Evolutionary conservation across 2,113 vertebrate species (phyloP), one percentile per base, ranked within the genome.

Genomic region (Camelus dromedarius): DNA sequence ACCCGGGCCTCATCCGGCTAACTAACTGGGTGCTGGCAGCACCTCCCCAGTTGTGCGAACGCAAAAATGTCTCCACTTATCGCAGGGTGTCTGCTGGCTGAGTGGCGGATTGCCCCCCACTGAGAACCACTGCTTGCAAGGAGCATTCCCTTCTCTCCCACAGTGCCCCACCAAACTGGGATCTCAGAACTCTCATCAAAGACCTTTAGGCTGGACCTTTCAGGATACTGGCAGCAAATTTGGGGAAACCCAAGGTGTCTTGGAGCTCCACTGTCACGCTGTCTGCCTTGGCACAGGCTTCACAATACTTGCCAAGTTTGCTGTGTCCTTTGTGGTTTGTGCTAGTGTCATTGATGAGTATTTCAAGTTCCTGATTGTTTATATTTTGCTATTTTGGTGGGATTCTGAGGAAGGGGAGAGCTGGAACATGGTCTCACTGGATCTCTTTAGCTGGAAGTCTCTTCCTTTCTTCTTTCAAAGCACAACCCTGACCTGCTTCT

Each of bases 21-120:
- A 38, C 24, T 14, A 26, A 38, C 24, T 14, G 18, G 5, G n/a
- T 30, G 24, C 66, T 12, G 13, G 26, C 24, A 84, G 81, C 60
- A n/a, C 18, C 3, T 14, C 26, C 81, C 60, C 42, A n/a, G 0
- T 14, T 38, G 66, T 28, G 66, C 20, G 24, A 38, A 10, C n/a
- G 6, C 15, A 30, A 5, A 24, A 19, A 6, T 8, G 24, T 56
- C 24, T 70, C n/a, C 24, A 38, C 3, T 42, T 11, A 30, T 28
- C 0, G n/a, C 66, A 16, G 3, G 16, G 11, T 30, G 16, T 42
- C 50, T 6, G 6, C 24, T 3, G n/a, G 24, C n/a, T 3, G n/a
- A 16, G 15, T 30, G 13, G 42, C 26, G 6, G 38, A 14, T 9
- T 48, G 42, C 42, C 26, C 72, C 14, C 24, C 42, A 46, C 2